These are phyloP conservation scores for Spilosoma lubricipeda DNA, from an alignment of 2,888 invertebrate species.

Conservation along the genomic window DNA sequence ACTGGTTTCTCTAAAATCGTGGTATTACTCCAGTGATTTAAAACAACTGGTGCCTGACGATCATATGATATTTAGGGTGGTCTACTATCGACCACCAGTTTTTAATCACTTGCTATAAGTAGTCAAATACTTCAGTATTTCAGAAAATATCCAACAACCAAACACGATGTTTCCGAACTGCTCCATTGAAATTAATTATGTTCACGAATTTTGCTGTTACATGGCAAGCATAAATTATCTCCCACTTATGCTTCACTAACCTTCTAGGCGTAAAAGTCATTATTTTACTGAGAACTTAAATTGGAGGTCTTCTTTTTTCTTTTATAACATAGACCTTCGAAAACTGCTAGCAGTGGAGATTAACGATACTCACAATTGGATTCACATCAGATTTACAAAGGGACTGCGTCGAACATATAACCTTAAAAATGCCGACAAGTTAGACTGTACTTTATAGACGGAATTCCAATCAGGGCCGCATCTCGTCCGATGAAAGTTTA, in stretches of 20 bases:
- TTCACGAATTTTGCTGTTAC: background rate
- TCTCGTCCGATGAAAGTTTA: slow-evolving; percentile 69
- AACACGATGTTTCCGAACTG: background rate
- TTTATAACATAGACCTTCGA: background rate
- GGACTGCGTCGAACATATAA: slow-evolving; percentile 15
- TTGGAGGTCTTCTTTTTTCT: background rate
- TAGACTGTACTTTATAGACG: slow-evolving; percentile 53
- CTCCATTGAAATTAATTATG: background rate
- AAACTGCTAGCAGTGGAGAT: background rate
- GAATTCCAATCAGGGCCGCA: slow-evolving; percentile 65
- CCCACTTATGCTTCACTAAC: background rate
- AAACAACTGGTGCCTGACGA: too few relatives aligned
- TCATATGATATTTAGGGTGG: too few relatives aligned
- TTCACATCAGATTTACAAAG: slow-evolving; percentile 24
- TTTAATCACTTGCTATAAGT: too few relatives aligned
- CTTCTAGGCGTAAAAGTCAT: background rate
- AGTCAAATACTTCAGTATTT: background rate
- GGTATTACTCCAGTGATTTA: too few relatives aligned
- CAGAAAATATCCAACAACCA: background rate
- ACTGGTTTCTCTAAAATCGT: too few relatives aligned
- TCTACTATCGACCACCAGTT: too few relatives aligned
- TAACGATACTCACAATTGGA: slow-evolving; percentile 4
- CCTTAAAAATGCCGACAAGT: slow-evolving; percentile 31
- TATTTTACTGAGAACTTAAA: background rate
- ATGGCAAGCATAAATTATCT: background rate